phyloP scores from a whole-genome alignment of 35 echinoderm and acorn worm species.

The Diadema setosum region DNA sequence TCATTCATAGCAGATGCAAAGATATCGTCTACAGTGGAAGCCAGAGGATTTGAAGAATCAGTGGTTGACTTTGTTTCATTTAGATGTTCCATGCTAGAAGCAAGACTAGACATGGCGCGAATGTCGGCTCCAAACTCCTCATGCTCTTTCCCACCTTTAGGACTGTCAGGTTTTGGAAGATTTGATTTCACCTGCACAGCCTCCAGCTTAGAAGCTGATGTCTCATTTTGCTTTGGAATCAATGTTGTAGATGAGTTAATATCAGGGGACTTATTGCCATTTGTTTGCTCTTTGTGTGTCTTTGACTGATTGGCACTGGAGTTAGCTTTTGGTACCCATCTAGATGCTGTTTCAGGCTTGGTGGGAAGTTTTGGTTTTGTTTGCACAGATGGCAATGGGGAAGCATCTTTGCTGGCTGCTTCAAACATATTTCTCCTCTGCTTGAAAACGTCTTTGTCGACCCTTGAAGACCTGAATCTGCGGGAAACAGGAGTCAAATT shows the following conservation, averaged over 20 bases:
- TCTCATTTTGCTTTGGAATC: background rate
- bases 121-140: background rate
- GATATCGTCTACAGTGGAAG: conserved; percentile 50
- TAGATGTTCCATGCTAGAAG: conserved; percentile 1
- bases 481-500: background rate
- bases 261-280: background rate
- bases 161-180: background rate
- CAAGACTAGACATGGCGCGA: conserved; percentile 7
- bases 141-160: background rate
- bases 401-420: conserved; percentile 6
- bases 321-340: background rate
- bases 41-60: conserved; percentile 1
- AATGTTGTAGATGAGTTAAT: background rate
- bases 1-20: conserved; percentile 59
- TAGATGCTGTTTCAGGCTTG: background rate
- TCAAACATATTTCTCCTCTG: conserved; percentile 19
- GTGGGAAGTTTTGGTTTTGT: background rate
- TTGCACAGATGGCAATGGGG: background rate
- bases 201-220: background rate
- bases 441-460: conserved; percentile 12
- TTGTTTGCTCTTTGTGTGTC: background rate
- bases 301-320: background rate
- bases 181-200: background rate
- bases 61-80: background rate
- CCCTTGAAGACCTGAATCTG: conserved; percentile 7